Base-by-base conservation (phyloP, 2,113 vertebrate species). In the Tretioscincus oriximinensis region DNA sequence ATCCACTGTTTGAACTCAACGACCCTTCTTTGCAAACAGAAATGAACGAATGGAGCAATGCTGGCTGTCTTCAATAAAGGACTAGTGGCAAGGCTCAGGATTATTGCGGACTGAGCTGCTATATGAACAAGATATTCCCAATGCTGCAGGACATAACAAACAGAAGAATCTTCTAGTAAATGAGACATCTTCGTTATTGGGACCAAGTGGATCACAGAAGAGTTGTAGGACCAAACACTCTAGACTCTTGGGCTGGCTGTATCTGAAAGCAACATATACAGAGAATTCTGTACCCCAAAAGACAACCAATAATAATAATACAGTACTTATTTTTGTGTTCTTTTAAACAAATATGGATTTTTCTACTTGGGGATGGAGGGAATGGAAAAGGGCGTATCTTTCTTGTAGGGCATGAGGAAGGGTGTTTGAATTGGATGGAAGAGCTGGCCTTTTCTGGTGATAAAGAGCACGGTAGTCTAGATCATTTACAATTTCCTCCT, bases 1-100 rank as follows among this genome's bases (percentile, higher is more conserved):
- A 97, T 63, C 96, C 97, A 83, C 92, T 98, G 75, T 97, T 97
- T 86, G 95, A 97, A 85, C 93, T 97, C 24, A 95, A 89, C 0
- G 95, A 96, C 18, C 3, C 80, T 86, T 85, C 91, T 78, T 93
- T 96, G 83, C 90, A 94, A 18, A 88, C 81, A 0, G 95, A 95
- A 47, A 88, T 95, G 81, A 94, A 90, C 3, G 93, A 96, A 82
- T 95, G 95, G 94, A 91, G 85, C 92, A 92, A 91, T 20, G 94
- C 97, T 51, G 95, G 96, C 0, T 86, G 92, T 49, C 95, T 96
- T 95, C 93, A 97, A 88, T 97, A 95, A 95, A 91, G 89, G 87
- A 84, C 81, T 47, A 26, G 61, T 8, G 9, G 76, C 21, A 78
- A 77, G 31, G 69, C 67, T 67, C 11, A 28, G 35, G 35, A 51